Percentiles rank a stretch among this genome's conserved stretches.
These are phyloP conservation scores for Homarus gammarus DNA, from an alignment of 2,888 invertebrate species.

Conservation along the genomic window DNA sequence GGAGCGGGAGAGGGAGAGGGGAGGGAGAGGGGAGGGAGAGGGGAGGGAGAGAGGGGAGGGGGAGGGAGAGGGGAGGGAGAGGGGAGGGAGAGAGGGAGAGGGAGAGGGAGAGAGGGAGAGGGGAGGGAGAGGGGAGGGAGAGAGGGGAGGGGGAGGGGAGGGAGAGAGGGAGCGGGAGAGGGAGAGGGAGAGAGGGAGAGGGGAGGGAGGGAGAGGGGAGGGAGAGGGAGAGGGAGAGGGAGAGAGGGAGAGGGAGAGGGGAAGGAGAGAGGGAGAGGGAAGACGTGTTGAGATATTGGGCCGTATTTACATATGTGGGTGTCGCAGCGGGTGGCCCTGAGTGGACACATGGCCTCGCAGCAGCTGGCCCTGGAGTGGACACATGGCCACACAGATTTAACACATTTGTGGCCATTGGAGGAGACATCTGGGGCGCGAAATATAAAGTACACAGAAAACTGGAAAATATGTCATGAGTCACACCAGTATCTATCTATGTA, in stretches of 20 bases:
- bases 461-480: no score
- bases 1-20: no score
- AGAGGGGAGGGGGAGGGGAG: not conserved
- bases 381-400: no score
- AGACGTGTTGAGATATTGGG: no score
- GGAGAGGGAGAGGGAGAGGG: conserved; percentile 14
- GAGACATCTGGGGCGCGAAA: no score
- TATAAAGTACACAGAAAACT: no score
- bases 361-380: no score
- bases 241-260: conserved; percentile 18
- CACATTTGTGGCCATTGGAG: no score
- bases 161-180: not conserved
- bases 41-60: not conserved
- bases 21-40: not conserved
- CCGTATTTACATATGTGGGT: no score
- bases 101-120: not conserved
- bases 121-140: not conserved
- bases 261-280: not conserved
- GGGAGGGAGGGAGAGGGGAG: not conserved
- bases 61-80: not conserved
- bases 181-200: not conserved
- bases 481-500: no score
- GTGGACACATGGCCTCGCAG: no score
- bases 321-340: no score
- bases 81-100: not conserved